Percentiles rank a stretch among this genome's conserved stretches.
These are phyloP conservation scores for Drosophila quinaria DNA, from an alignment of 2,888 invertebrate genomes.

Conservation along the genomic window DNA sequence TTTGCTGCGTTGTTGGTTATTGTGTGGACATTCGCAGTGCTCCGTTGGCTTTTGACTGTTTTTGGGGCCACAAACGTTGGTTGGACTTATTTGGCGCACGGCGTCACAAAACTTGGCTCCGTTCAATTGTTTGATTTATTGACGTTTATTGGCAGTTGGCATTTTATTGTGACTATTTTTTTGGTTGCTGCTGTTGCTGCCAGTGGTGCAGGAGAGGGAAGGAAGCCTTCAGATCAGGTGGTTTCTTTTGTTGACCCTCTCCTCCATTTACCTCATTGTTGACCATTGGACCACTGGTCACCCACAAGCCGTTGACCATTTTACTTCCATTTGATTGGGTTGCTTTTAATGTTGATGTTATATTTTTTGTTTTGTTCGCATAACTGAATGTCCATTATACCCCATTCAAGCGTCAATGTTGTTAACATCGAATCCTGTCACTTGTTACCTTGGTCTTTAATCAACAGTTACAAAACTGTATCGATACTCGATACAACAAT, in stretches of 20 bases:
- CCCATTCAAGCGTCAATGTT: constrained; percentile 11
- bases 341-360: constrained; percentile 35
- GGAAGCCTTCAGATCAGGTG: constrained; percentile 37
- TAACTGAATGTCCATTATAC: constrained; percentile 18
- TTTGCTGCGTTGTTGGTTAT: not conserved
- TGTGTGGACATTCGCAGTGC: constrained; percentile 12
- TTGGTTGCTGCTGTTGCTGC: constrained; percentile 10
- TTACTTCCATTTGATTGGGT: constrained; percentile 59
- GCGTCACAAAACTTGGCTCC: constrained; percentile 68
- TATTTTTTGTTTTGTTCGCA: constrained; percentile 10
- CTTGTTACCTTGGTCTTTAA: constrained; percentile 25
- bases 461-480: constrained; percentile 7
- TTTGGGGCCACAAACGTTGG: constrained; percentile 38
- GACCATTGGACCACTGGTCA: constrained; percentile 38
- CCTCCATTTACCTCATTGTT: not conserved
- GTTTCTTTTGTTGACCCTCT: constrained; percentile 12
- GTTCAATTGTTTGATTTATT: constrained; percentile 80
- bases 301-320: constrained; percentile 47
- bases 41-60: constrained; percentile 23
- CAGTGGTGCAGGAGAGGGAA: not conserved
- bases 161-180: constrained; percentile 77
- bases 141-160: constrained; percentile 79
- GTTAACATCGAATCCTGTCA: constrained; percentile 22
- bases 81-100: constrained; percentile 73
- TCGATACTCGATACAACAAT: not conserved